A percentile compares a stretch with the other conserved stretches of the same genome.
Conservation (phyloP, 2,113 vertebrate genomes). For the Ochotona princeps region DNA sequence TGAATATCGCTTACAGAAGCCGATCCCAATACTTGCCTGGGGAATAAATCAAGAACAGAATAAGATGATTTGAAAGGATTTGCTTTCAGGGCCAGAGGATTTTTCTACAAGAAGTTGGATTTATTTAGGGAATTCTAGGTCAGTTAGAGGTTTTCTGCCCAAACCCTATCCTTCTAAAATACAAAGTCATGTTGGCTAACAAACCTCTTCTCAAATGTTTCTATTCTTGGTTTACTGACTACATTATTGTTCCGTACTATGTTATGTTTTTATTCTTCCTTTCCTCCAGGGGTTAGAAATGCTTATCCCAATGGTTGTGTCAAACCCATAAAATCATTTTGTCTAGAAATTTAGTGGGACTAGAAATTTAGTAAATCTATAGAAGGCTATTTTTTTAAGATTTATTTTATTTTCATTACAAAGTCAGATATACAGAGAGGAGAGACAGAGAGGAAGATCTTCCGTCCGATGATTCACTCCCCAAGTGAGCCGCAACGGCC, state of each 20-base stretch:
- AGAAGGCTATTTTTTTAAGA: no score
- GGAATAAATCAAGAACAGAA: background rate
- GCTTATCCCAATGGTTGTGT: no score
- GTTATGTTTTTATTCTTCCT: conserved; percentile 12
- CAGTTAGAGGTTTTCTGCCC: background rate
- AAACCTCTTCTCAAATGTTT: background rate
- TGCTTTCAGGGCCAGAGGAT: background rate
- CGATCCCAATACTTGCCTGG: background rate
- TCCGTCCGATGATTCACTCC: no score
- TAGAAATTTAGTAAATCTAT: no score
- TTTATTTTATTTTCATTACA: no score
- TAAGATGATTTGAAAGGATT: background rate
- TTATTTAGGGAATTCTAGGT: background rate
- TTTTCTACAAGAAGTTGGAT: background rate
- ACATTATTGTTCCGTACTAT: background rate
- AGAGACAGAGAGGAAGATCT: no score
- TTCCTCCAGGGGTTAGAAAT: background rate
- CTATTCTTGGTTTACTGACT: background rate
- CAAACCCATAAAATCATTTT: no score
- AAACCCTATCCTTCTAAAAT: background rate
- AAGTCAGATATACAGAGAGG: no score
- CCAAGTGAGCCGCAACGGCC: no score
- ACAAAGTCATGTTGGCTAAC: background rate
- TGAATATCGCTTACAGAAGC: background rate
- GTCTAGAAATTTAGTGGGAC: no score